A percentile compares a stretch with the other conserved stretches of the same genome.
Evolutionary conservation across 2,888 invertebrate genomes (phyloP).

Genomic region (Drosophila paucipuncta): DNA sequence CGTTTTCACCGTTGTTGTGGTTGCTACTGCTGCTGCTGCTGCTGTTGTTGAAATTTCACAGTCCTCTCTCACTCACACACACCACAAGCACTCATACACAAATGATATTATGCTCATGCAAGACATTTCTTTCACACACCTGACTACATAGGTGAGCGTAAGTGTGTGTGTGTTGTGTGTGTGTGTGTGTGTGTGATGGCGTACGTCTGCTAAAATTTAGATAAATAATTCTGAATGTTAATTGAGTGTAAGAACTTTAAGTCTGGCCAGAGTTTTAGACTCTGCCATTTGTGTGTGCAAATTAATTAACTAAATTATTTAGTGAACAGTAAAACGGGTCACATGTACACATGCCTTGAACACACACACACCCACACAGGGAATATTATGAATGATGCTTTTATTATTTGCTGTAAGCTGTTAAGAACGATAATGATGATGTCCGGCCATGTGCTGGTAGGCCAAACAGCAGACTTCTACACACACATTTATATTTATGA

Average conservation of each 20-base stretch:
- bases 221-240: conserved; percentile 79
- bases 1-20: conserved; percentile 33
- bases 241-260: conserved; percentile 77
- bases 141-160: not conserved
- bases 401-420: conserved; percentile 76
- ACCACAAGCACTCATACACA: not conserved
- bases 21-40: conserved; percentile 18
- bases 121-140: conserved; percentile 48
- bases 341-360: conserved; percentile 3
- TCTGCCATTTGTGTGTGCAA: conserved; percentile 61
- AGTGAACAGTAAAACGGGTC: conserved; percentile 54
- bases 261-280: conserved; percentile 59
- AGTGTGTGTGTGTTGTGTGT: not conserved
- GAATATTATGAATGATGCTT: conserved; percentile 76
- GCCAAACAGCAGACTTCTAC: conserved; percentile 12
- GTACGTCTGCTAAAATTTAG: conserved; percentile 63
- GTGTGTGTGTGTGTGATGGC: conserved; percentile 13
- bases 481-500: not conserved
- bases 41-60: conserved; percentile 43
- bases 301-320: conserved; percentile 80
- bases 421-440: conserved; percentile 74
- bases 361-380: conserved; percentile 4
- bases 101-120: conserved; percentile 35
- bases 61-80: not conserved
- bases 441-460: conserved; percentile 71